Base-by-base conservation (phyloP, 2,113 vertebrate genomes). In the Corythornis madagascariensis region DNA sequence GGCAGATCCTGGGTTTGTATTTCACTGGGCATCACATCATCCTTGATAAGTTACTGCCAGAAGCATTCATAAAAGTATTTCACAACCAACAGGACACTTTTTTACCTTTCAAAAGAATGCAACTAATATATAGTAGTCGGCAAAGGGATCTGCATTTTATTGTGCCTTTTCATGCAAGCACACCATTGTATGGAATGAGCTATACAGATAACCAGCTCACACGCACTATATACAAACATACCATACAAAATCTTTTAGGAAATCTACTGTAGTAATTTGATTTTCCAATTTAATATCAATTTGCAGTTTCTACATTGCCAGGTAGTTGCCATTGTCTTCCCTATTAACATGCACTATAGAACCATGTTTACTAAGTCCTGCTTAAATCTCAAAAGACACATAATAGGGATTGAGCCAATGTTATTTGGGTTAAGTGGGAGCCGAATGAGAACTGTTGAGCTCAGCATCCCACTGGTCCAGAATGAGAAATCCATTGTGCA, bases 81-180 rank as follows among this genome's bases (percentile, higher is more conserved):
- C 72, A 80, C 24, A 91, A 50, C 42, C 20, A 53, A 48, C 31
- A 76, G 66, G 61, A 89, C 47, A 48, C 81, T 74, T 81, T 94
- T 74, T 85, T 92, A 28, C 78, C 82, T 92, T 95, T 96, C 60
- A 77, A 69, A 94, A 88, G 63, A 83, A 81, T 86, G 33, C 45
- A 89, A 83, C 72, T 88, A 83, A 81, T 76, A 89, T 63, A 82
- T 83, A 90, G 88, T 88, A 95, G 75, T 85, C 73, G 86, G 74
- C 52, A 21, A 85, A 74, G 55, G 31, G 47, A 82, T 92, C 73
- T 88, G 75, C 48, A 86, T 95, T 96, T 94, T 92, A 91, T 90
- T 94, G 33, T 18, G 72, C 83, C 50, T 94, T 95, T 90, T 93
- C 83, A 33, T 90, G 94, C 65, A 89, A 83, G 55, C 63, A 87